Percentiles rank a stretch among this genome's conserved stretches.
phyloP scores from a whole-genome alignment of 2,797 vertebrate genomes.

The Orestias chungarensis region DNA sequence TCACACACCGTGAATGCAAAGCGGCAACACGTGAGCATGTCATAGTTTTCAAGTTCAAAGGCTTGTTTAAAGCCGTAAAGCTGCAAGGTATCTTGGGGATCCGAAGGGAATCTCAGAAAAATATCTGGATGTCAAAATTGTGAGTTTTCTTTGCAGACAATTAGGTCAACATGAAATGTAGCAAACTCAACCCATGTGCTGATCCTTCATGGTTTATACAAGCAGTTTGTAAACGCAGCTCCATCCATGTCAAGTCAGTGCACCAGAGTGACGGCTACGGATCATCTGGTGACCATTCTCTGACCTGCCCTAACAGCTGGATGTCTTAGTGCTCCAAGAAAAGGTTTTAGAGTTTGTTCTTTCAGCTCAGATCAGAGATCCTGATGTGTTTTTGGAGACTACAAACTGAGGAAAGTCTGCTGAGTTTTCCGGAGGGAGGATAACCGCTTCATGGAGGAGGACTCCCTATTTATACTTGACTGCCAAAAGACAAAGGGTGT shows the following conservation, averaged over 20 bases:
- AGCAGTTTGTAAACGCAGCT: slow-evolving; percentile 40
- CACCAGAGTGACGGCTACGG: slow-evolving; percentile 37
- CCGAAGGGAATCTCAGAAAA: slow-evolving; percentile 47
- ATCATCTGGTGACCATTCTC: slow-evolving; percentile 59
- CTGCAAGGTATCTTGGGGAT: slow-evolving; percentile 19
- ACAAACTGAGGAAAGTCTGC: slow-evolving; percentile 58
- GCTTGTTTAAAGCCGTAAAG: slow-evolving; percentile 24
- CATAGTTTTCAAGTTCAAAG: slow-evolving; percentile 13
- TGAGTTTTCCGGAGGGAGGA: slow-evolving; percentile 53
- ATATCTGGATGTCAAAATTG: slow-evolving; percentile 9
- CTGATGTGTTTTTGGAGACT: slow-evolving; percentile 69
- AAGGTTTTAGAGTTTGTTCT: slow-evolving; percentile 43
- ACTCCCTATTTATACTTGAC: slow-evolving; percentile 61
- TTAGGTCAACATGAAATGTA: slow-evolving; percentile 11
- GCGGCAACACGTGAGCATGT: slow-evolving; percentile 32
- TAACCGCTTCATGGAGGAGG: slow-evolving; percentile 29
- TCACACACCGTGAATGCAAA: slow-evolving; percentile 24
- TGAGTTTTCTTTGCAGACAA: slow-evolving; percentile 1
- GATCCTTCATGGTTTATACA: slow-evolving; percentile 10
- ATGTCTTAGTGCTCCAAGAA: slow-evolving; percentile 34
- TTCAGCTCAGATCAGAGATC: slow-evolving; percentile 46
- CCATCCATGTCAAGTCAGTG: slow-evolving; percentile 43
- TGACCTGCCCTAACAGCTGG: slow-evolving; percentile 58
- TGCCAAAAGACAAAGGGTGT: slow-evolving; percentile 72
- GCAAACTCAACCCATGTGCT: slow-evolving; percentile 38